These are phyloP conservation scores for Rhinichthys osculus DNA, from an alignment of 2,797 vertebrate species.

Conservation along the genomic window DNA sequence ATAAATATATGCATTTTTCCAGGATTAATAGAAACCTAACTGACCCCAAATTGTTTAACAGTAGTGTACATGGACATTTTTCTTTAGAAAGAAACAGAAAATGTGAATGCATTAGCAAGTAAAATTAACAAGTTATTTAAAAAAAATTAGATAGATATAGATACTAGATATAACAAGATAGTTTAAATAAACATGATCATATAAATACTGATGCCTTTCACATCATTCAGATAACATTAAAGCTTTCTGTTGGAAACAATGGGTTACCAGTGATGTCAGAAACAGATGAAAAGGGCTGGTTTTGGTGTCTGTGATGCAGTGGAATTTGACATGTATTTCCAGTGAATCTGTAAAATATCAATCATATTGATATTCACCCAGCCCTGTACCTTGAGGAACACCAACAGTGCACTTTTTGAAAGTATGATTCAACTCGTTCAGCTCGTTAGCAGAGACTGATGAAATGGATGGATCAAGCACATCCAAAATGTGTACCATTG, in stretches of 20 bases:
- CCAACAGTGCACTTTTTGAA: not conserved
- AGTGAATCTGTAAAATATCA: not conserved
- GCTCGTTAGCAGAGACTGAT: not conserved
- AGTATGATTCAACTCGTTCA: not conserved
- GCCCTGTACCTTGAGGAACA: not conserved
- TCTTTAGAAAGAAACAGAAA: too few relatives aligned
- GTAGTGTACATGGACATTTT: too few relatives aligned
- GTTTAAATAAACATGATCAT: not conserved
- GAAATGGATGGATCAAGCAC: not conserved
- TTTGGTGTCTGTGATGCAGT: not conserved
- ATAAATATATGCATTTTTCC: too few relatives aligned
- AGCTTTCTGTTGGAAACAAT: not conserved
- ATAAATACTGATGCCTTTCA: not conserved
- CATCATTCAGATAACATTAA: not conserved
- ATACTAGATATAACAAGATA: too few relatives aligned
- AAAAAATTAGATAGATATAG: too few relatives aligned
- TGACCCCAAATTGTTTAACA: too few relatives aligned
- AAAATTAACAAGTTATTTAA: too few relatives aligned
- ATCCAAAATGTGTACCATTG: not conserved
- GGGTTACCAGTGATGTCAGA: too few relatives aligned
- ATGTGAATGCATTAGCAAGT: too few relatives aligned
- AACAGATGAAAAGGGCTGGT: too few relatives aligned
- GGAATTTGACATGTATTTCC: not conserved
- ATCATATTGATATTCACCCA: not conserved
- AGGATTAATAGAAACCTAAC: too few relatives aligned